These are phyloP conservation scores for Metallyticus violacea DNA, from an alignment of 2,888 invertebrate genomes.

Conservation along the genomic window DNA sequence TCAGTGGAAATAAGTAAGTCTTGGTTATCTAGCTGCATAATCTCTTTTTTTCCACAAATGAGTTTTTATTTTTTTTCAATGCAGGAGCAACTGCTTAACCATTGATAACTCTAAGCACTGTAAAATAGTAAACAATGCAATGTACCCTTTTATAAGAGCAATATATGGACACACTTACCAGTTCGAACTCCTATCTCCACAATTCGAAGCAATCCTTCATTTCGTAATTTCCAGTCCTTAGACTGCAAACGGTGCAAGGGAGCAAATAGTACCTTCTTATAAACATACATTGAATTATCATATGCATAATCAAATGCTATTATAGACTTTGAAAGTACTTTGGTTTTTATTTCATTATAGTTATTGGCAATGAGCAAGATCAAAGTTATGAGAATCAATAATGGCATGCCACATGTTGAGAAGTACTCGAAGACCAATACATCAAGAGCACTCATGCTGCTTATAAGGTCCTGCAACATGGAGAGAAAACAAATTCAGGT, in stretches of 20 bases:
- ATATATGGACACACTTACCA: not conserved
- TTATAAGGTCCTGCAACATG: not conserved
- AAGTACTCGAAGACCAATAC: not conserved
- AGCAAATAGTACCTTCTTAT: not conserved
- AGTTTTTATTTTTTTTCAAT: no score
- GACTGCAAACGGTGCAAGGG: not conserved
- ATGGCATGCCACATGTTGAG: not conserved
- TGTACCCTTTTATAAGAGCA: no score
- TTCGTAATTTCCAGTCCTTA: not conserved
- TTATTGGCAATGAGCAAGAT: not conserved
- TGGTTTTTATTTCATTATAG: not conserved
- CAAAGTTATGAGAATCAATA: not conserved
- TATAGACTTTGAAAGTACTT: not conserved
- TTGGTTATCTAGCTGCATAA: no score
- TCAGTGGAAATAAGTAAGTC: no score
- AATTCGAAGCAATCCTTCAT: not conserved
- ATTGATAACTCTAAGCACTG: no score
- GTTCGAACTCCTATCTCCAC: constrained; percentile 9
- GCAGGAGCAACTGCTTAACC: no score
- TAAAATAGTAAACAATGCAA: no score
- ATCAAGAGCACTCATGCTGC: not conserved
- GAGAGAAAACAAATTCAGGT: no score
- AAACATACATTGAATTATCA: not conserved
- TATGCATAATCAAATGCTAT: not conserved
- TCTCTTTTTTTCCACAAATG: no score